Conservation (phyloP, 2,113 vertebrate species). For the Prinia subflava region DNA sequence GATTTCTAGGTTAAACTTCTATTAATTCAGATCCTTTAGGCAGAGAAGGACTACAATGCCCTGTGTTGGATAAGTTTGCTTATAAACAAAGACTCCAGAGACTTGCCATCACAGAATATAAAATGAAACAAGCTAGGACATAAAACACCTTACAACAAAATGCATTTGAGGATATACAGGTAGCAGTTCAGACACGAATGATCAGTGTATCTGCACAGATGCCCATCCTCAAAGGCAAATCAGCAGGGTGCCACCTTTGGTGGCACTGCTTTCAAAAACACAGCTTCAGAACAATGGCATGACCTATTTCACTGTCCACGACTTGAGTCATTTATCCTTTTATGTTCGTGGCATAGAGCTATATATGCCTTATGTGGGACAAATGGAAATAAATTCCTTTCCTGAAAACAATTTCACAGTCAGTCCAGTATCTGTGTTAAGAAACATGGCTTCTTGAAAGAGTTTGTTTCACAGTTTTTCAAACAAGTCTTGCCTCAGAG, state of each 20-base stretch:
- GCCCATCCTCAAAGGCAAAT: neutral
- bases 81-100: neutral
- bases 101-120: neutral
- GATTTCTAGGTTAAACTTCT: neutral
- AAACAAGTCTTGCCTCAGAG: neutral
- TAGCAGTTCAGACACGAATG: neutral
- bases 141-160: neutral
- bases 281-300: neutral
- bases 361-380: neutral
- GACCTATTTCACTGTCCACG: neutral
- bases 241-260: neutral
- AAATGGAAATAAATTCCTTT: conserved; percentile 21
- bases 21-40: neutral
- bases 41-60: neutral
- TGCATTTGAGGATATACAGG: neutral
- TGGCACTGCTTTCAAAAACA: neutral
- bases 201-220: neutral
- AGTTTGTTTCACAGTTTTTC: neutral
- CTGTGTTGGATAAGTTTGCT: neutral
- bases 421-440: neutral
- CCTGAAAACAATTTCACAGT: conserved; percentile 15
- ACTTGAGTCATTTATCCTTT: neutral
- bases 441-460: neutral
- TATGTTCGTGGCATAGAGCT: neutral
- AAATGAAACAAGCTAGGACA: neutral